Conservation (phyloP, 2,888 invertebrate species). For the Netelia melanura region DNA sequence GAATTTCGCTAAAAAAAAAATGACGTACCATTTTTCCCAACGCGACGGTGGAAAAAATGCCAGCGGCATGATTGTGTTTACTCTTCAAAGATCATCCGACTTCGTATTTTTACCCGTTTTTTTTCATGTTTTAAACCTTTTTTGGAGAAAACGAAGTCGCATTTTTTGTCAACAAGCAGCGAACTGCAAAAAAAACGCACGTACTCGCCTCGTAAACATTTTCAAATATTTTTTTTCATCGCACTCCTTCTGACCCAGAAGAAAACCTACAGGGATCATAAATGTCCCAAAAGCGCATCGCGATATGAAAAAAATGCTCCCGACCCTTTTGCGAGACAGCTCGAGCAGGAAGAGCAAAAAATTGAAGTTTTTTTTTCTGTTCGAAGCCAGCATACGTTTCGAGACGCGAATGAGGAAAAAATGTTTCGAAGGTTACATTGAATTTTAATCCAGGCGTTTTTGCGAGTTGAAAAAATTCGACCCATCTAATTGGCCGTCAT, state of each 20-base stretch:
- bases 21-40: constrained; percentile 27
- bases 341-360: constrained; percentile 51
- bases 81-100: constrained; percentile 54
- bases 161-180: constrained; percentile 6
- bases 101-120: constrained; percentile 44
- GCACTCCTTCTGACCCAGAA: constrained; percentile 10
- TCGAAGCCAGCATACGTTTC: constrained; percentile 17
- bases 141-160: constrained; percentile 42
- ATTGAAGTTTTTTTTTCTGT: constrained; percentile 31
- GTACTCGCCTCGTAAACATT: constrained; percentile 46
- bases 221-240: constrained; percentile 35
- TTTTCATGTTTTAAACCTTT: constrained; percentile 59
- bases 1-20: constrained; percentile 53
- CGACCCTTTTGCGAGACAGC: constrained; percentile 42
- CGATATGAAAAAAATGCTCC: constrained; percentile 29
- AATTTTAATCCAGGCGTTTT: constrained; percentile 45
- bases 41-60: constrained; percentile 36
- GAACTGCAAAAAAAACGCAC: constrained; percentile 29
- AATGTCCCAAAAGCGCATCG: constrained; percentile 37
- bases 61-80: constrained; percentile 61
- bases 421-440: constrained; percentile 33
- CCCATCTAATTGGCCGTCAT: constrained; percentile 71
- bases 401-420: constrained; percentile 49
- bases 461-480: constrained; percentile 64
- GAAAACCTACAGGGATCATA: constrained; percentile 28